Evolutionary conservation across 23 tunicate species (phyloP).

Genomic region (Halocynthia roretzi): DNA sequence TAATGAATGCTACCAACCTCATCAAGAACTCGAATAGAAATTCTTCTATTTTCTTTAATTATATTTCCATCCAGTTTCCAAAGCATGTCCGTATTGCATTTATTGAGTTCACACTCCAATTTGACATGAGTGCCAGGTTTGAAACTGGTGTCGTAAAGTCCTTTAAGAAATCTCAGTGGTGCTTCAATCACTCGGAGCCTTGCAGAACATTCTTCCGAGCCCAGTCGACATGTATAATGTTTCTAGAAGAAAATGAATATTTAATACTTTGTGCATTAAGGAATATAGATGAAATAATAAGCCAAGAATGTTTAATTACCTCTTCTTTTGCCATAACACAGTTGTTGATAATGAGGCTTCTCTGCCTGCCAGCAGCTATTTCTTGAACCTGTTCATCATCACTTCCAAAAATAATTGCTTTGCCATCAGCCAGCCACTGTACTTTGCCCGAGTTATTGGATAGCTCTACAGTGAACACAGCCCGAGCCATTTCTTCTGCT

Average conservation of each 20-base stretch:
- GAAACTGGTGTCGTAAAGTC: conserved; percentile 61
- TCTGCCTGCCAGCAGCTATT: conserved; percentile 36
- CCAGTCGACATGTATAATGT: conserved; percentile 59
- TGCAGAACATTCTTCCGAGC: conserved; percentile 39
- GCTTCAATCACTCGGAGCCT: conserved; percentile 63
- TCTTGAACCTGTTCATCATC: conserved; percentile 26
- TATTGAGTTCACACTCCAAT: conserved; percentile 64
- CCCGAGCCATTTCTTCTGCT: conserved; percentile 63
- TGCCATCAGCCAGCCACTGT: conserved; percentile 61
- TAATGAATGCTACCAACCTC: conserved; percentile 23
- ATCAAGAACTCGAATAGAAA: conserved; percentile 32
- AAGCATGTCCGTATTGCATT: conserved; percentile 43
- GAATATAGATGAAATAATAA: background rate
- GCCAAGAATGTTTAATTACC: conserved; percentile 3
- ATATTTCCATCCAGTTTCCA: conserved; percentile 69
- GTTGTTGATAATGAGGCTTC: conserved; percentile 54
- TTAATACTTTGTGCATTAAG: background rate
- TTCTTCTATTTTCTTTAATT: conserved; percentile 59
- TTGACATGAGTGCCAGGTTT: conserved; percentile 55
- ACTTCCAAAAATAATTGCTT: conserved; percentile 32
- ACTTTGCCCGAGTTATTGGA: conserved; percentile 60
- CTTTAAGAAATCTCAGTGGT: conserved; percentile 47
- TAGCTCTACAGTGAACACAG: conserved; percentile 48
- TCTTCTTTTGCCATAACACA: conserved; percentile 65
- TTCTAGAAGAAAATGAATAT: conserved; percentile 10